phyloP scores from a whole-genome alignment of 2,888 invertebrate species.

The Acleris sparsana region DNA sequence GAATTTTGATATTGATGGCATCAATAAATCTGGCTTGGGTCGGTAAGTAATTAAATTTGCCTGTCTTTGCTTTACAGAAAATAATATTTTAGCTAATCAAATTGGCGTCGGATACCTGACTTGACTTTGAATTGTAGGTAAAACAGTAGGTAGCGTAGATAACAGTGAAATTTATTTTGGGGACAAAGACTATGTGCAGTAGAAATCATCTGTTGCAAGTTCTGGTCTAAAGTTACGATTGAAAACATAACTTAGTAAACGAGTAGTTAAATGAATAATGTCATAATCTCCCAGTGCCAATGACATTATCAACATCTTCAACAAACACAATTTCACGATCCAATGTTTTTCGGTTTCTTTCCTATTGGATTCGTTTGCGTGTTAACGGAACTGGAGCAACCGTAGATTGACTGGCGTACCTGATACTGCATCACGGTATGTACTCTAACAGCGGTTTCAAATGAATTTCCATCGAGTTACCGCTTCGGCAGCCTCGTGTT shows the following conservation, averaged over 20 bases:
- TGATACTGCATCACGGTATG: slow-evolving; percentile 21
- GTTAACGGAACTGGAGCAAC: slow-evolving; percentile 17
- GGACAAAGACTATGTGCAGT: too few relatives aligned
- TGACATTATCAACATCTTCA: slow-evolving; percentile 4
- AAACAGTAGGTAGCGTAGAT: too few relatives aligned
- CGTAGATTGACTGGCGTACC: slow-evolving; percentile 18
- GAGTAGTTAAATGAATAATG: neutral
- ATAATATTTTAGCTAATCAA: too few relatives aligned
- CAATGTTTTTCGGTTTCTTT: slow-evolving; percentile 21
- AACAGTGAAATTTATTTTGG: too few relatives aligned
- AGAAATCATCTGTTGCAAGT: too few relatives aligned
- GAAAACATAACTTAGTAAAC: neutral
- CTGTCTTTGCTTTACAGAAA: too few relatives aligned
- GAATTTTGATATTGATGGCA: too few relatives aligned
- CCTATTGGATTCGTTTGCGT: slow-evolving; percentile 10
- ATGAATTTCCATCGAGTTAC: slow-evolving; percentile 31
- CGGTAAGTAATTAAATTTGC: too few relatives aligned
- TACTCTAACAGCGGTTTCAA: slow-evolving; percentile 18
- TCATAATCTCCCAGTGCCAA: neutral
- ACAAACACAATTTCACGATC: slow-evolving; percentile 22
- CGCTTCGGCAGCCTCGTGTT: slow-evolving; percentile 39
- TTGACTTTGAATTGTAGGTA: too few relatives aligned
- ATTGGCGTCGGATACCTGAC: too few relatives aligned
- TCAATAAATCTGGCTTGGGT: too few relatives aligned
- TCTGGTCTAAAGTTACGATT: too few relatives aligned